Conservation (phyloP, 2,797 vertebrate genomes). For the Leucoraja ocellata region DNA sequence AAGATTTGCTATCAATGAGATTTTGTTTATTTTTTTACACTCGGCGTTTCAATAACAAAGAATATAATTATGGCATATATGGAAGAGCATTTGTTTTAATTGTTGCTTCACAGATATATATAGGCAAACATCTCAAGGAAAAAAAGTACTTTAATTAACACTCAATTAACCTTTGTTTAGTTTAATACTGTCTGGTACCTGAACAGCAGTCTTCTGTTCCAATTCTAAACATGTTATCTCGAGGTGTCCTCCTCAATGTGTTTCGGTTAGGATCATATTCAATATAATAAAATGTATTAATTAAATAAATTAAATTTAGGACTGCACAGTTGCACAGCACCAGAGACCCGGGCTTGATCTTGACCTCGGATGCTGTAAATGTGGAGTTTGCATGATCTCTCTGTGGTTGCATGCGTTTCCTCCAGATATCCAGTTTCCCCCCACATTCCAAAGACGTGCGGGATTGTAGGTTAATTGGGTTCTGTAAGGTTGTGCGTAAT, state of each 20-base stretch:
- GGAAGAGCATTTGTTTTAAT: neutral
- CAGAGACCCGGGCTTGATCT: too few relatives aligned
- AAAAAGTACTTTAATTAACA: neutral
- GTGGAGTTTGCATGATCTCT: too few relatives aligned
- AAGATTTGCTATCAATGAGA: neutral
- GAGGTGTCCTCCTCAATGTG: neutral
- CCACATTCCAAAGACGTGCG: too few relatives aligned
- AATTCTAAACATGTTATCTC: neutral
- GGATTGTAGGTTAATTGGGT: too few relatives aligned
- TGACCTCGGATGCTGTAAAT: too few relatives aligned
- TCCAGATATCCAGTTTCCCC: too few relatives aligned
- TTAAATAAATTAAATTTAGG: neutral
- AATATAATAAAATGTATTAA: neutral
- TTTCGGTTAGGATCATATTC: neutral
- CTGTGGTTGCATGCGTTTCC: too few relatives aligned
- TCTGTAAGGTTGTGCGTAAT: too few relatives aligned
- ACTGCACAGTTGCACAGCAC: too few relatives aligned
- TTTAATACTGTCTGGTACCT: neutral
- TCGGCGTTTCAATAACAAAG: neutral
- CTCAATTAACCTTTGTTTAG: neutral
- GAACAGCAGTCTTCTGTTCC: neutral
- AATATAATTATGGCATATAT: too few relatives aligned
- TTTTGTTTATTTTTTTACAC: neutral
- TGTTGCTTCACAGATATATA: neutral
- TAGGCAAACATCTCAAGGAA: neutral